Conservation (phyloP, 2,888 invertebrate species). For the Drosophila mayaguana region DNA sequence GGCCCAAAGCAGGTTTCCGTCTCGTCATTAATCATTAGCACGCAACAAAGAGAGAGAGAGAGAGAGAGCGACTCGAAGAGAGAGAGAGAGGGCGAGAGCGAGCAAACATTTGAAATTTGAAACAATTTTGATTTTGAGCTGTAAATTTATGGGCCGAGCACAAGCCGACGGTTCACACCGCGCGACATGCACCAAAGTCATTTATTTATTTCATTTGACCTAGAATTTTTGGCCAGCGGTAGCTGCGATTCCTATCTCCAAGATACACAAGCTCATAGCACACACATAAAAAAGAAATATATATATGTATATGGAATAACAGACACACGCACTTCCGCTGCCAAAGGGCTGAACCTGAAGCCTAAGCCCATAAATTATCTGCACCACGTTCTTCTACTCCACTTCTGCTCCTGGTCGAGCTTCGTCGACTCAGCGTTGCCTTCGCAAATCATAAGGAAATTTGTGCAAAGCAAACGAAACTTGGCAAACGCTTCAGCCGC, state of each 20-base stretch:
- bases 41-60: constrained; percentile 19
- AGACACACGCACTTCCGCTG: constrained; percentile 72
- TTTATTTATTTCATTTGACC: constrained; percentile 70
- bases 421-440: constrained; percentile 13
- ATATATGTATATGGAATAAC: constrained; percentile 4
- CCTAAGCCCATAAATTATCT: constrained; percentile 70
- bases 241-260: constrained; percentile 70
- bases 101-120: constrained; percentile 32
- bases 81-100: background rate
- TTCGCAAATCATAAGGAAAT: constrained; percentile 43
- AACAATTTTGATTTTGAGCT: constrained; percentile 64
- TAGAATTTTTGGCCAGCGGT: constrained; percentile 54
- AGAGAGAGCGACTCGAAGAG: background rate
- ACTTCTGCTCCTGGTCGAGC: constrained; percentile 40
- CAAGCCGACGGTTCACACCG: constrained; percentile 65
- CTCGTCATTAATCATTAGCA: constrained; percentile 71
- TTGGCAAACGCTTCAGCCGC: constrained; percentile 40
- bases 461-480: constrained; percentile 35
- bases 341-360: constrained; percentile 43
- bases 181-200: constrained; percentile 77
- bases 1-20: constrained; percentile 70
- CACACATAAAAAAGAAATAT: constrained; percentile 6
- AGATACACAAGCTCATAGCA: constrained; percentile 57
- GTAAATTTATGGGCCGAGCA: constrained; percentile 56
- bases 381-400: constrained; percentile 56